Percentiles rank a stretch among this genome's conserved stretches.
Evolutionary conservation across 2,888 invertebrate species (phyloP).

Genomic region (Beris morrisii): DNA sequence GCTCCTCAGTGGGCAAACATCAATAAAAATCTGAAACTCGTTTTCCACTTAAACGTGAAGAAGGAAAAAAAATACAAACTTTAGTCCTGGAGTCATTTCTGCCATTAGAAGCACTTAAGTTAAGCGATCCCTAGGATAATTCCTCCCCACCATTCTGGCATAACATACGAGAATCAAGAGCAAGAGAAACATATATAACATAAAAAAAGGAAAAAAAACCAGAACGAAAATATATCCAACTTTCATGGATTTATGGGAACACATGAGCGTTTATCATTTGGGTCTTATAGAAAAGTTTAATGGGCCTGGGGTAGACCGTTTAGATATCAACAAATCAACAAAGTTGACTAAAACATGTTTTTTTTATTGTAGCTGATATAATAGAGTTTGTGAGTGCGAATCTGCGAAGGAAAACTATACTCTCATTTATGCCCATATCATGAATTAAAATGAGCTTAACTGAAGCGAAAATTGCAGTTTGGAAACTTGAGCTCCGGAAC

Average conservation of each 20-base stretch:
- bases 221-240: slow-evolving; percentile 8
- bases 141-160: slow-evolving; percentile 3
- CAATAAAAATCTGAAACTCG: slow-evolving; percentile 31
- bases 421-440: too few relatives aligned
- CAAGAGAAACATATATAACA: slow-evolving; percentile 13
- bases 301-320: slow-evolving; percentile 20
- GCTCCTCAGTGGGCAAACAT: slow-evolving; percentile 9
- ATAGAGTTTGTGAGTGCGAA: too few relatives aligned
- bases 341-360: background rate
- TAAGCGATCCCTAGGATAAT: slow-evolving; percentile 28
- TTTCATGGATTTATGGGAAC: slow-evolving; percentile 29
- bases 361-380: too few relatives aligned
- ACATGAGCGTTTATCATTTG: slow-evolving; percentile 31
- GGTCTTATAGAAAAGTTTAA: slow-evolving; percentile 24
- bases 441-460: too few relatives aligned
- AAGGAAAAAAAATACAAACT: slow-evolving; percentile 26
- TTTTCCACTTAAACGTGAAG: slow-evolving; percentile 32
- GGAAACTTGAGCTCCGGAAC: too few relatives aligned
- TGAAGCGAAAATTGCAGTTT: too few relatives aligned
- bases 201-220: slow-evolving; percentile 12
- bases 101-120: slow-evolving; percentile 31
- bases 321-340: slow-evolving; percentile 31
- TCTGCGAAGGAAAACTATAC: too few relatives aligned
- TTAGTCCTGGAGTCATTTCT: slow-evolving; percentile 25
- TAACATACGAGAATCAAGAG: background rate